Percentiles rank a stretch among this genome's conserved stretches.
Evolutionary conservation across 2,113 vertebrate species (phyloP).

Genomic region (Tursiops truncatus): DNA sequence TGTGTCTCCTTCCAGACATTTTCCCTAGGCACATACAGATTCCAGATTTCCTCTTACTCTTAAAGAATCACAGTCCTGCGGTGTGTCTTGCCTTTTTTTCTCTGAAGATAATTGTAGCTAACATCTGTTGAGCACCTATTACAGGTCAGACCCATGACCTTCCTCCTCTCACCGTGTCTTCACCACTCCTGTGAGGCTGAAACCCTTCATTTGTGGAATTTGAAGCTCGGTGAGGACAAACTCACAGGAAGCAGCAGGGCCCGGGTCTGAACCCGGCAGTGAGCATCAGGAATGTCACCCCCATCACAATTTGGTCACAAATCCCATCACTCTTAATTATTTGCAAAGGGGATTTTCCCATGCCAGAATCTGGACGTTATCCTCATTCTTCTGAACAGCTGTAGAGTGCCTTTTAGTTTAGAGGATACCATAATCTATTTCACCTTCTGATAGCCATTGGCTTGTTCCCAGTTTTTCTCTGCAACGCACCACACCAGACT

Average conservation of each 20-base stretch:
- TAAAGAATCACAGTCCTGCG: neutral
- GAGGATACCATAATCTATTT: neutral
- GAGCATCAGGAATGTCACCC: neutral
- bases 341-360: neutral
- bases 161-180: neutral
- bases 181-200: neutral
- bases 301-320: rapidly evolving
- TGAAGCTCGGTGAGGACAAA: neutral
- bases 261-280: neutral
- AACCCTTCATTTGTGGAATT: neutral
- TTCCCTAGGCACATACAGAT: neutral
- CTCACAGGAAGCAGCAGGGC: neutral
- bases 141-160: neutral
- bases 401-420: neutral
- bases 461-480: neutral
- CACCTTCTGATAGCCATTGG: neutral
- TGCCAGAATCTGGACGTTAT: neutral
- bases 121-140: neutral
- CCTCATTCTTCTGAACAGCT: neutral
- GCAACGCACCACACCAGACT: neutral
- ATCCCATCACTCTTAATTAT: neutral
- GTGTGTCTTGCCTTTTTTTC: neutral
- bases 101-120: neutral
- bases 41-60: neutral
- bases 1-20: neutral